Conservation (phyloP, 2,888 invertebrate species). For the Osmoderma eremita region DNA sequence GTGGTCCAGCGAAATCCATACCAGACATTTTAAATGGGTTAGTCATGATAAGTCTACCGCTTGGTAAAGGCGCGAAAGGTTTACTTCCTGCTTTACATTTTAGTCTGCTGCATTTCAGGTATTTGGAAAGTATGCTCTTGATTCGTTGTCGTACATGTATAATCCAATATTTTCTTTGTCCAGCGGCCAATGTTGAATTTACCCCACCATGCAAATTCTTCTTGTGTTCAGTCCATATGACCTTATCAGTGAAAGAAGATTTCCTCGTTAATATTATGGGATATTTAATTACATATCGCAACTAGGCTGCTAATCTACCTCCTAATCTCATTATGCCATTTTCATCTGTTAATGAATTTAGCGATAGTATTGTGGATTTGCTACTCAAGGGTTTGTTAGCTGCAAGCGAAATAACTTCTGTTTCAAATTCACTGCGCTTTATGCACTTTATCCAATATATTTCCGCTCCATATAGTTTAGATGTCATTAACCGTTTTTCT, state of each 20-base stretch:
- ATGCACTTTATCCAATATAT: neutral
- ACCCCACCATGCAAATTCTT: neutral
- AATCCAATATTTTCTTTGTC: neutral
- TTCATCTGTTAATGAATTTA: neutral
- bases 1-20: slow-evolving; percentile 8
- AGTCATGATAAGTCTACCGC: neutral
- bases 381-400: neutral
- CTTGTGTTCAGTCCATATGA: neutral
- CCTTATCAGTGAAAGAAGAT: neutral
- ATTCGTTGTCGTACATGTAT: slow-evolving; percentile 5
- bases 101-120: neutral
- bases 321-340: neutral
- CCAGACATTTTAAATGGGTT: slow-evolving; percentile 7
- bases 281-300: neutral
- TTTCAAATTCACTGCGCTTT: neutral
- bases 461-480: neutral
- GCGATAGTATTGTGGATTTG: neutral
- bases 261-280: slow-evolving; percentile 4
- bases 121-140: neutral
- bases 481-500: neutral
- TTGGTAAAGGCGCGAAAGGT: slow-evolving; percentile 7
- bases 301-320: neutral
- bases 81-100: slow-evolving; percentile 5
- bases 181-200: slow-evolving; percentile 1
- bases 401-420: neutral